These are phyloP conservation scores for Agonopterix subpropinquella DNA, from an alignment of 2,888 invertebrate species.

Conservation along the genomic window DNA sequence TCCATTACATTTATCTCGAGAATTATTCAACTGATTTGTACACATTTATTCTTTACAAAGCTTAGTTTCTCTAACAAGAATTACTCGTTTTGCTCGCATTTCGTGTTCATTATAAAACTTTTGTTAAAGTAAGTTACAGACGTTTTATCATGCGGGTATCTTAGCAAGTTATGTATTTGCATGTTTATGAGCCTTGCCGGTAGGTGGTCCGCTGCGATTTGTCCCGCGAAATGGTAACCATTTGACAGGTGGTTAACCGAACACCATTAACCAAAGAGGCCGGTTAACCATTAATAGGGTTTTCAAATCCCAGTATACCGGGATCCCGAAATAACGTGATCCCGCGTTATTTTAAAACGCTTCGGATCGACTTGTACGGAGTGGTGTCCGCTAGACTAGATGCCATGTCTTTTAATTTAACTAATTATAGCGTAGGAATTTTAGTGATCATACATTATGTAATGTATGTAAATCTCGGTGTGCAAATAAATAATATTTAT, in stretches of 20 bases:
- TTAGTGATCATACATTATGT: too few relatives aligned
- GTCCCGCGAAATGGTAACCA: constrained; percentile 52
- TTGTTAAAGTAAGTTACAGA: constrained; percentile 25
- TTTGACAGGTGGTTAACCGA: constrained; percentile 57
- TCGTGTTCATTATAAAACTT: constrained; percentile 18
- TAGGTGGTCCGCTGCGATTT: constrained; percentile 64
- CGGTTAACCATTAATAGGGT: constrained; percentile 28
- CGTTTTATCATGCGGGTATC: constrained; percentile 38
- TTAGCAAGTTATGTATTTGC: constrained; percentile 28
- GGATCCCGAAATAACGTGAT: neutral
- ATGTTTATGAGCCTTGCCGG: constrained; percentile 59
- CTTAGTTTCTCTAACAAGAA: neutral
- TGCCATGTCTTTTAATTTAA: too few relatives aligned
- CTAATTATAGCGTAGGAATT: too few relatives aligned
- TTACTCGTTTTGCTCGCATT: constrained; percentile 4
- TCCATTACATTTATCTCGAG: too few relatives aligned
- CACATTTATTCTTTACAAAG: too few relatives aligned
- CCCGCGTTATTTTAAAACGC: neutral
- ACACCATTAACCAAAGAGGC: constrained; percentile 48
- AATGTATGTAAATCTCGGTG: too few relatives aligned
- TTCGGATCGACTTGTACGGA: too few relatives aligned
- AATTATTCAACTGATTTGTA: too few relatives aligned
- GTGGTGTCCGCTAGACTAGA: too few relatives aligned
- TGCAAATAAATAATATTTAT: too few relatives aligned
- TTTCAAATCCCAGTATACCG: too few relatives aligned